Conservation (phyloP, 1,140 invertebrate species). For the Drosophila nigromelanica region DNA sequence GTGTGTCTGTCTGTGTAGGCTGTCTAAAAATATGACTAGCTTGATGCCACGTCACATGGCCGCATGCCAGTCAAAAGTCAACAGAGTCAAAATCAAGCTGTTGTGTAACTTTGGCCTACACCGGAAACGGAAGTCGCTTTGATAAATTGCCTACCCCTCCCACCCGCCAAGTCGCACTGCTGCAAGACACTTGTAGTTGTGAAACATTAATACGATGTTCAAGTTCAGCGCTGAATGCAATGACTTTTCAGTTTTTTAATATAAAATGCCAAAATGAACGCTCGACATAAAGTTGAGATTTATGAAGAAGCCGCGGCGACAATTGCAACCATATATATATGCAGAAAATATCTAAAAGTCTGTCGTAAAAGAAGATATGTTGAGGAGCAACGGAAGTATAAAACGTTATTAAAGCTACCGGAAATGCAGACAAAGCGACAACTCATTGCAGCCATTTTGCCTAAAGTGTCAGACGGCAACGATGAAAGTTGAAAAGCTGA, state of each 20-base stretch:
- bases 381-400: conserved; percentile 33
- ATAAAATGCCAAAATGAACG: conserved; percentile 31
- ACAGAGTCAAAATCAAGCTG: conserved; percentile 57
- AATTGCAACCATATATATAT: conserved; percentile 21
- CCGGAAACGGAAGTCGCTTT: conserved; percentile 70
- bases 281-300: conserved; percentile 31
- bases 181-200: conserved; percentile 6
- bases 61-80: conserved; percentile 48
- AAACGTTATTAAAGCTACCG: conserved; percentile 77
- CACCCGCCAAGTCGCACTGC: not conserved
- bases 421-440: conserved; percentile 78
- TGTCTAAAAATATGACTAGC: conserved; percentile 61
- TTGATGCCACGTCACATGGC: conserved; percentile 56
- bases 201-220: conserved; percentile 28
- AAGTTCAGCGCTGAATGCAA: conserved; percentile 42
- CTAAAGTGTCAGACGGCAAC: conserved; percentile 59
- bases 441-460: conserved; percentile 71
- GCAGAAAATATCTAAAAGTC: conserved; percentile 3
- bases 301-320: conserved; percentile 43
- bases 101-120: conserved; percentile 47
- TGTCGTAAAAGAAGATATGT: conserved; percentile 1
- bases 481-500: conserved; percentile 20
- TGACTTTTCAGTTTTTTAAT: conserved; percentile 49
- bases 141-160: conserved; percentile 56
- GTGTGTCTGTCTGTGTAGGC: conserved; percentile 1